Evolutionary conservation across 2,888 invertebrate genomes (phyloP), one percentile per base, ranked within the genome.

Genomic region (Temnothorax unifasciatus): DNA sequence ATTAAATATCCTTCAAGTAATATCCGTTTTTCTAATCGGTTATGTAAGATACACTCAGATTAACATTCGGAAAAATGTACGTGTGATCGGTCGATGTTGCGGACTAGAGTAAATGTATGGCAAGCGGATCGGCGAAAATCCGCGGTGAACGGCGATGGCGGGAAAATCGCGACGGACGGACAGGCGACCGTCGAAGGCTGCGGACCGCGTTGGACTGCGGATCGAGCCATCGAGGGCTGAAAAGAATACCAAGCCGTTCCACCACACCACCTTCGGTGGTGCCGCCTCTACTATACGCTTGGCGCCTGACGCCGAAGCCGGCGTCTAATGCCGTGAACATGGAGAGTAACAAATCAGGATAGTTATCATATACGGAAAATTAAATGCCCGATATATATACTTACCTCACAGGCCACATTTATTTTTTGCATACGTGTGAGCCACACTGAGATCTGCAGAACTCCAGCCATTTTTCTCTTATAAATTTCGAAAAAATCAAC

Each of bases 171-270:
- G 41, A 52, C 50, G 57, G 66, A 68, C 54, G 64, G 44, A 83
- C 86, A 85, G 69, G 79, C 87, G 85, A 92, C 93, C 92, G 92
- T 87, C 91, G 88, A 90, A 89, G 91, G 88, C 92, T 92, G 91
- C 93, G 88, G 92, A 88, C 92, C 90, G 91, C 91, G 93, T 90
- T 88, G 87, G 92, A 94, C 94, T 93, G 92, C 87, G 91, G 88
- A 86, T 34, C 4, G 34, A 5, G 34, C 34, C 5, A 34, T 83
- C 76, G 91, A 92, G 92, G 93, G 93, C 93, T 93, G 93, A 92
- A 93, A 92, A 91, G 90, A 88, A 88, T 86, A 89, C 87, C 86
- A 84, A 85, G 76, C 81, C 82, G 66, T 86, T 69, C 84, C 87
- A 82, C 85, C 86, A 87, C 86, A 69, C 71, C 79, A 71, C 79